These are phyloP conservation scores for Hiodon alosoides DNA, from an alignment of 2,113 vertebrate species.

Conservation along the genomic window DNA sequence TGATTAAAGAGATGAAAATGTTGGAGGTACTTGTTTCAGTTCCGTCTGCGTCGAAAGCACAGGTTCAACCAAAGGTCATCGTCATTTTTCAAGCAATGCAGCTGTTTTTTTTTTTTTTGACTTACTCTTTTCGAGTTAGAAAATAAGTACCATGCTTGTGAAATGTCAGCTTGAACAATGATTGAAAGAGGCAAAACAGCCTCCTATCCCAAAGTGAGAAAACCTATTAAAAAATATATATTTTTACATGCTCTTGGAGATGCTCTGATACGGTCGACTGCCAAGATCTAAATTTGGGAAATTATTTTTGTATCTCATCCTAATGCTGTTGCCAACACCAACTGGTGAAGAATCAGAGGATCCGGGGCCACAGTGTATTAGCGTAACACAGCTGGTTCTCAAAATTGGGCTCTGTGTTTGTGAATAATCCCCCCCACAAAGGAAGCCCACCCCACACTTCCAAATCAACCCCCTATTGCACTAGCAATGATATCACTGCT, in stretches of 20 bases:
- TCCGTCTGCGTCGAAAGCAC: conserved; percentile 32
- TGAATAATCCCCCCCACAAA: no score
- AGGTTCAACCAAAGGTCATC: conserved; percentile 51
- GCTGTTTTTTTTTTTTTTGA: conserved; percentile 28
- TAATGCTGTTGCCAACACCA: no score
- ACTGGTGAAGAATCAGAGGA: no score
- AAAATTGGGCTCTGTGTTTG: no score
- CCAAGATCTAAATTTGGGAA: no score
- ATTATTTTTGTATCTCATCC: background rate
- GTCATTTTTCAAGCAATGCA: conserved; percentile 38
- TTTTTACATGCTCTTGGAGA: no score
- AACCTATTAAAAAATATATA: conserved; percentile 9
- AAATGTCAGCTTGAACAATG: conserved; percentile 32
- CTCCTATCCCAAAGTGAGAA: conserved; percentile 18
- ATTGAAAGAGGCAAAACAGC: conserved; percentile 27
- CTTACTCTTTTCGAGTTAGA: conserved; percentile 13
- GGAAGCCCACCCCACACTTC: no score
- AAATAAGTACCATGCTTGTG: conserved; percentile 12
- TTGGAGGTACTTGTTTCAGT: conserved; percentile 22
- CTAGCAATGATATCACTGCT: no score
- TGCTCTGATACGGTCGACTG: no score
- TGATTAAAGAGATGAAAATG: conserved; percentile 51
- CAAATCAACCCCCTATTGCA: no score
- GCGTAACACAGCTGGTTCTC: no score
- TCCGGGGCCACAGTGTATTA: no score